phyloP scores from a whole-genome alignment of 2,888 invertebrate genomes.

The Pyrochroa serraticornis region DNA sequence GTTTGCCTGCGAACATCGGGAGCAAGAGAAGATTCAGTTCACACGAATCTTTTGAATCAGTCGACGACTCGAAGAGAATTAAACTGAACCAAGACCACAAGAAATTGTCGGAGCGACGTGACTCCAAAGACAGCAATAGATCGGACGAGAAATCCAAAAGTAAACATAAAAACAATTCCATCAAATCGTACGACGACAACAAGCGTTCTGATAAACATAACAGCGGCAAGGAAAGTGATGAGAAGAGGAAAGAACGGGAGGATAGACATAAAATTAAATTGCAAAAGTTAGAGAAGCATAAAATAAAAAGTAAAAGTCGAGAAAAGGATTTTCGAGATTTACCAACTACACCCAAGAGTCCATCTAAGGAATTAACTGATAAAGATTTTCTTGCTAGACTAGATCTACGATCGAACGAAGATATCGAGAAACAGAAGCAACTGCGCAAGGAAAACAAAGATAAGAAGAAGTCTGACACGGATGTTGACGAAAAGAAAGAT shows the following conservation, averaged over 20 bases:
- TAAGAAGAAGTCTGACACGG: conserved; percentile 31
- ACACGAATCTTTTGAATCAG: conserved; percentile 68
- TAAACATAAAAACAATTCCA: conserved; percentile 66
- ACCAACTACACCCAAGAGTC: conserved; percentile 41
- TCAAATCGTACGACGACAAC: conserved; percentile 66
- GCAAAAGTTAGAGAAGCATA: conserved; percentile 47
- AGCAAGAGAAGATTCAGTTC: conserved; percentile 79
- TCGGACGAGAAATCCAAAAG: conserved; percentile 57
- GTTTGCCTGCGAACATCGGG: conserved; percentile 68
- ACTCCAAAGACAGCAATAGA: conserved; percentile 70
- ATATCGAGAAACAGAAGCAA: conserved; percentile 62
- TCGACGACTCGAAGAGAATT: conserved; percentile 67
- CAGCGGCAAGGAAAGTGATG: conserved; percentile 40
- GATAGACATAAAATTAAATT: conserved; percentile 51
- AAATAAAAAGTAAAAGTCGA: conserved; percentile 51
- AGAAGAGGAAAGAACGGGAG: conserved; percentile 52
- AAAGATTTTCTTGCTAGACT: conserved; percentile 66
- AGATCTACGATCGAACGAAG: conserved; percentile 63
- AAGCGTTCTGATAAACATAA: conserved; percentile 62
- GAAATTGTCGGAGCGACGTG: conserved; percentile 66
- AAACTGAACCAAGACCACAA: conserved; percentile 61
- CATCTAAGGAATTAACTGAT: conserved; percentile 53
- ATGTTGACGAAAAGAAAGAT: conserved; percentile 45
- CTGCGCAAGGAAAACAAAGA: conserved; percentile 36
- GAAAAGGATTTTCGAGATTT: conserved; percentile 51